Evolutionary conservation across 2,888 invertebrate species (phyloP).

Genomic region (Imbricaverruca yamaguchii): DNA sequence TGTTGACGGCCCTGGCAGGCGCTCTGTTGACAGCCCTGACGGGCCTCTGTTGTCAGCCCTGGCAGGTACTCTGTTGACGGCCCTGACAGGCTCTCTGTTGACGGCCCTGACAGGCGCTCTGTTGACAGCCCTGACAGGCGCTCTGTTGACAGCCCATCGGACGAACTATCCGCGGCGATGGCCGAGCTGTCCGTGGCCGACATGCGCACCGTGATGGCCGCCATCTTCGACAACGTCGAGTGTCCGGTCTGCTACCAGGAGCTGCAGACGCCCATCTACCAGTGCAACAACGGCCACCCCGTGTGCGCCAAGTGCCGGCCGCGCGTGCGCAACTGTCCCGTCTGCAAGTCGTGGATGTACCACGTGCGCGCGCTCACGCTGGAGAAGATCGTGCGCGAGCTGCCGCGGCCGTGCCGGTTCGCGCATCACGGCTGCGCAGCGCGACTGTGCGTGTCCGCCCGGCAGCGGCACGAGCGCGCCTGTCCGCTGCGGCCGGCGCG

Average conservation of each 20-base stretch:
- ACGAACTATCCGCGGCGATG: neutral
- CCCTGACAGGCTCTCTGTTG: too few species aligned
- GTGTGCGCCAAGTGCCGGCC: slow-evolving; percentile 25
- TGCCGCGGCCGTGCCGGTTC: slow-evolving; percentile 18
- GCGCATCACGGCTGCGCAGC: neutral
- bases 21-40: too few species aligned
- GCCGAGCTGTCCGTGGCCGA: neutral
- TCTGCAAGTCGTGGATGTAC: slow-evolving; percentile 25
- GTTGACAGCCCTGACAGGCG: too few species aligned
- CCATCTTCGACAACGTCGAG: slow-evolving; percentile 16
- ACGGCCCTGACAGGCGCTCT: too few species aligned
- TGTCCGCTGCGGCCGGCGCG: neutral
- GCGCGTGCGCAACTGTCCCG: slow-evolving; percentile 21
- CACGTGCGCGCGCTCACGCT: slow-evolving; percentile 13
- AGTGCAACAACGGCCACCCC: slow-evolving; percentile 27
- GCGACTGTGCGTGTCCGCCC: neutral
- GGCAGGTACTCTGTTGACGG: too few species aligned
- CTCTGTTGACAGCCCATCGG: too few species aligned
- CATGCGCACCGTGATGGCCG: neutral
- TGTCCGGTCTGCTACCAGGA: slow-evolving; percentile 28
- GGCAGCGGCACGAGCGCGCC: neutral
- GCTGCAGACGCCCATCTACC: slow-evolving; percentile 25
- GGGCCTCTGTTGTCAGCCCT: too few species aligned
- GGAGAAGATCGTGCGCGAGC: neutral
- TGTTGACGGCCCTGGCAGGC: too few species aligned